A percentile compares a stretch with the other conserved stretches of the same genome.
Evolutionary conservation across 2,113 vertebrate genomes (phyloP).

Genomic region (Lipophrys pholis): DNA sequence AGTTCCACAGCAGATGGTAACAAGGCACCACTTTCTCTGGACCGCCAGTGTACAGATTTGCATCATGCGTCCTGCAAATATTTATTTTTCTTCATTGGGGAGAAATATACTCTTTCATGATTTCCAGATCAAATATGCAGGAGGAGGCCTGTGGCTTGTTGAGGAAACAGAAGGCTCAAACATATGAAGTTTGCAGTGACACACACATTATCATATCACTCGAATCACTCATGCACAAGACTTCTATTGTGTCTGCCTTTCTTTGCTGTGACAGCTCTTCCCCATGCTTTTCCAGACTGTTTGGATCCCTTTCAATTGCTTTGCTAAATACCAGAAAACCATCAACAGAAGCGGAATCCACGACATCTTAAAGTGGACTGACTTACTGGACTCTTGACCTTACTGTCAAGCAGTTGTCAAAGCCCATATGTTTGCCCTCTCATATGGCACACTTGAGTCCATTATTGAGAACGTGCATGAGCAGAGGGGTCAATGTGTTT

Average conservation of each 20-base stretch:
- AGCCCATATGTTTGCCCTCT: constrained; percentile 41
- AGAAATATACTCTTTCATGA: constrained; percentile 16
- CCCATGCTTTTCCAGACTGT: constrained; percentile 29
- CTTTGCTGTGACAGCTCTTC: constrained; percentile 52
- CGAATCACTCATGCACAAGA: constrained; percentile 19
- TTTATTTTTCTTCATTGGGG: no score
- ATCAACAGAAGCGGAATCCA: constrained; percentile 63
- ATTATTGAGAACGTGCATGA: constrained; percentile 63
- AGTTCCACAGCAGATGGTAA: no score
- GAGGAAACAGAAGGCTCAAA: constrained; percentile 9
- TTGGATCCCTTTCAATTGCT: constrained; percentile 50
- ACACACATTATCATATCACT: constrained; percentile 10
- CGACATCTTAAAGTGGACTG: constrained; percentile 54
- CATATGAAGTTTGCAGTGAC: constrained; percentile 1
- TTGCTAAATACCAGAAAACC: constrained; percentile 44
- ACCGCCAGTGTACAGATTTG: no score
- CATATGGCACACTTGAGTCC: constrained; percentile 31
- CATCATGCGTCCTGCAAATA: no score
- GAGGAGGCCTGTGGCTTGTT: constrained; percentile 22
- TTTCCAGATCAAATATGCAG: constrained; percentile 21
- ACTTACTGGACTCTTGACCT: constrained; percentile 72
- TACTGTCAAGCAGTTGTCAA: constrained; percentile 64
- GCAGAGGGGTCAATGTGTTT: constrained; percentile 48
- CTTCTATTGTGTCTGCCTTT: constrained; percentile 68
- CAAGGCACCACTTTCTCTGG: no score